Conservation (phyloP, 2,113 vertebrate species). For the Clarias macrocephalus region DNA sequence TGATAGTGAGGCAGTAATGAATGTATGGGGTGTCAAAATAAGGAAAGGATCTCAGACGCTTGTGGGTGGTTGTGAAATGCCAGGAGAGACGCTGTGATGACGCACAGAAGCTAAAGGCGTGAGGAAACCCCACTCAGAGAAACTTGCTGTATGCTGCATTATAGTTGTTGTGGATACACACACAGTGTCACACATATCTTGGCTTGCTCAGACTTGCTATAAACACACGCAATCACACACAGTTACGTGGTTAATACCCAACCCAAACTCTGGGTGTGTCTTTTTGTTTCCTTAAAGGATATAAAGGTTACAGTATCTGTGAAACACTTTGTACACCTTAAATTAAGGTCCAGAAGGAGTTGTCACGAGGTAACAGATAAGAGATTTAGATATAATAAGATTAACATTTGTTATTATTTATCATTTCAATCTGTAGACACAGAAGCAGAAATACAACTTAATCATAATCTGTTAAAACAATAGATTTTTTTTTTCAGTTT, state of each 20-base stretch:
- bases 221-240: neutral
- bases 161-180: conserved; percentile 34
- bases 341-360: neutral
- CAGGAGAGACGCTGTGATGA: conserved; percentile 45
- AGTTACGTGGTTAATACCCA: neutral
- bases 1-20: conserved; percentile 45
- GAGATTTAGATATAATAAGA: neutral
- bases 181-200: conserved; percentile 16
- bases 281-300: neutral
- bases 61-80: conserved; percentile 43
- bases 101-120: conserved; percentile 40
- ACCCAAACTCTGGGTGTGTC: conserved; percentile 5
- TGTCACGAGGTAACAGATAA: neutral
- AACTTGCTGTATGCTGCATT: neutral
- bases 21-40: conserved; percentile 45
- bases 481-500: neutral
- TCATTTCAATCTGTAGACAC: neutral
- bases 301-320: neutral
- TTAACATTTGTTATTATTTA: neutral
- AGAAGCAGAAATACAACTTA: neutral
- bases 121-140: conserved; percentile 65
- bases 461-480: neutral
- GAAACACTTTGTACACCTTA: neutral
- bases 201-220: conserved; percentile 36
- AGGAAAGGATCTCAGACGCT: neutral